Evolutionary conservation across 1,140 invertebrate species (phyloP).

Genomic region (Platyscapa corneri): DNA sequence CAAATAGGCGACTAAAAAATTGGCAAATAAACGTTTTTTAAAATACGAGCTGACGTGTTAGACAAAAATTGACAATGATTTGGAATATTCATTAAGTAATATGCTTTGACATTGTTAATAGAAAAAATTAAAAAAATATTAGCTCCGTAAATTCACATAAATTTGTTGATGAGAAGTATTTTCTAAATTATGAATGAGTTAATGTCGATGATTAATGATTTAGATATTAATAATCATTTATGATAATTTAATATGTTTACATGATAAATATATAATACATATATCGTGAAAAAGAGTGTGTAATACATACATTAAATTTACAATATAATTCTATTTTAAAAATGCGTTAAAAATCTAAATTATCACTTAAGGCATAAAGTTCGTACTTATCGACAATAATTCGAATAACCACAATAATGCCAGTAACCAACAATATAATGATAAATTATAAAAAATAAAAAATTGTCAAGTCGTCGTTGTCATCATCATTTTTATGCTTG

Average conservation of each 20-base stretch:
- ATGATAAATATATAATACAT: too few species aligned
- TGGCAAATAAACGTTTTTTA: background rate
- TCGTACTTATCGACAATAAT: background rate
- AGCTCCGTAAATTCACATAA: background rate
- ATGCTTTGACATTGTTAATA: background rate
- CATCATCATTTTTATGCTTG: background rate
- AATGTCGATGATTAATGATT: background rate
- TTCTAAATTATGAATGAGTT: background rate
- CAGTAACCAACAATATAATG: background rate
- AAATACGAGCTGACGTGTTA: background rate
- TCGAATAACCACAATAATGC: background rate
- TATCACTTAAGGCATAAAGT: background rate
- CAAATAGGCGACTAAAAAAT: background rate
- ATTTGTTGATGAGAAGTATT: background rate
- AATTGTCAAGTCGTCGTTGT: background rate
- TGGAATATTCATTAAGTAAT: background rate
- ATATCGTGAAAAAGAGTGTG: too few species aligned
- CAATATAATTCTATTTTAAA: background rate
- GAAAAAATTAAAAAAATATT: background rate
- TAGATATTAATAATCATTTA: background rate
- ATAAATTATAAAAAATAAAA: conserved; percentile 9
- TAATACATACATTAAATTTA: background rate
- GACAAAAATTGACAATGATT: background rate
- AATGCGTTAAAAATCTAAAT: background rate
- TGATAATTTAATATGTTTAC: too few species aligned